Base-by-base conservation (phyloP, 2,113 vertebrate species). In the Sorex fumeus region DNA sequence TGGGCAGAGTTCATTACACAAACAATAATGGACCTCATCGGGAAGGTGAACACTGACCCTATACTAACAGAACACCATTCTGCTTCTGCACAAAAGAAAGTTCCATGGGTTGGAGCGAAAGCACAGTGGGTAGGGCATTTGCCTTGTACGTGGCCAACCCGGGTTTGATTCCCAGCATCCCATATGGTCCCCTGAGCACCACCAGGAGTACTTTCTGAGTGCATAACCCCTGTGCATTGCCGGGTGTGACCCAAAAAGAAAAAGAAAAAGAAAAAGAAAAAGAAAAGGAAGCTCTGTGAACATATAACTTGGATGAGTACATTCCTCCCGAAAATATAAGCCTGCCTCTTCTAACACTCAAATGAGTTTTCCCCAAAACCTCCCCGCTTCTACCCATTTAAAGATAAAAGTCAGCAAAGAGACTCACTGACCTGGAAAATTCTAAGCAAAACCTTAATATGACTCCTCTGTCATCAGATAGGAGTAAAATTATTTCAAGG, bases 401-500 rank as follows among this genome's bases (percentile, higher is more conserved):
- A 92, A 71, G 62, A 83, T 81, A 40, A 91, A 89, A 90, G 88
- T 80, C 32, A 74, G 18, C 4, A 28, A 88, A 83, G 70, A 57
- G 19, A 81, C 89, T 75, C 77, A 87, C 2, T 87, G 91, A 84
- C 69, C 94, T 87, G 91, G 87, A 92, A 95, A 94, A 96, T 83
- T 84, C 80, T 86, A 92, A 96, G 77, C 64, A 74, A 91, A 89
- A 93, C 72, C 47, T 95, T 82, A 84, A n/a, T 69, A 60, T 78
- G 72, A 50, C n/a, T 93, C 74, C 81, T 84, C 72, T 12, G 69
- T 62, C 89, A 92, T 94, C 89, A 96, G 81, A 93, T 96, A 94
- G n/a, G 93, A 92, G 77, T 40, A 53, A 95, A 96, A 95, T 96
- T 74, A 94, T 76, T 96, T 96, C 96, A 96, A 96, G 95, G 93